Evolutionary conservation across 92 coral and sea anemone species (phyloP).

Genomic region (Porites cylindrica): DNA sequence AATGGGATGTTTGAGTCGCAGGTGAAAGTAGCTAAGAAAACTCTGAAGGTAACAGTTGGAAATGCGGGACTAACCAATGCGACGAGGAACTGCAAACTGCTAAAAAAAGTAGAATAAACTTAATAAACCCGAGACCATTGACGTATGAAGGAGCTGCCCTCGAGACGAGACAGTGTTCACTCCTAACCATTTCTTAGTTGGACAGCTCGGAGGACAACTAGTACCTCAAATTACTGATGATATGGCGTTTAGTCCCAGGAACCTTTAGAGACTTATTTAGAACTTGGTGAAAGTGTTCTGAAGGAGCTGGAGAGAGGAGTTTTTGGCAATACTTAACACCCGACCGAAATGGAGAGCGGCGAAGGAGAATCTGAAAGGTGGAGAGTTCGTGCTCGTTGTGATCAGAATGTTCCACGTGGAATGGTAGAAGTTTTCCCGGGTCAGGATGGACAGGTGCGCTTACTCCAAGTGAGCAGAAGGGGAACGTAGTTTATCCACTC

Average conservation of each 20-base stretch:
- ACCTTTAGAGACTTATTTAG: slow-evolving; percentile 10
- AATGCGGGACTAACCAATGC: too few species aligned
- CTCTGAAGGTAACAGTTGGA: neutral
- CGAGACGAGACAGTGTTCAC: too few species aligned
- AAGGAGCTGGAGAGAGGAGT: slow-evolving; percentile 20
- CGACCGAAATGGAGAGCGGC: slow-evolving; percentile 35
- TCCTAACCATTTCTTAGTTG: slow-evolving; percentile 40
- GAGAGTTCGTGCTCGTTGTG: slow-evolving; percentile 37
- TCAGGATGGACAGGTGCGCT: slow-evolving; percentile 37
- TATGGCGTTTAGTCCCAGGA: slow-evolving; percentile 20
- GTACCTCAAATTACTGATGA: slow-evolving; percentile 43
- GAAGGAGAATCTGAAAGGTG: slow-evolving; percentile 3
- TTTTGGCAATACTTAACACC: slow-evolving; percentile 15
- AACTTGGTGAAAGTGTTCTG: neutral
- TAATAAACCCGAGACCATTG: slow-evolving; percentile 21
- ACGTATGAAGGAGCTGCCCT: too few species aligned
- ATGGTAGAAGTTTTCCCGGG: slow-evolving; percentile 41
- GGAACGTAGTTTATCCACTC: slow-evolving; percentile 36
- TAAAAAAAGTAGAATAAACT: slow-evolving; percentile 19
- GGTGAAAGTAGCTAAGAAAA: neutral
- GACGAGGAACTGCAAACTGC: slow-evolving; percentile 47
- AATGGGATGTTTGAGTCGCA: slow-evolving; percentile 22
- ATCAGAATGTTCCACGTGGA: slow-evolving; percentile 33
- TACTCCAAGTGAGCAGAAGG: slow-evolving; percentile 1
- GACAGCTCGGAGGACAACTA: slow-evolving; percentile 49